Base-by-base conservation (phyloP, 2,113 vertebrate species). In the Clarias magur region DNA sequence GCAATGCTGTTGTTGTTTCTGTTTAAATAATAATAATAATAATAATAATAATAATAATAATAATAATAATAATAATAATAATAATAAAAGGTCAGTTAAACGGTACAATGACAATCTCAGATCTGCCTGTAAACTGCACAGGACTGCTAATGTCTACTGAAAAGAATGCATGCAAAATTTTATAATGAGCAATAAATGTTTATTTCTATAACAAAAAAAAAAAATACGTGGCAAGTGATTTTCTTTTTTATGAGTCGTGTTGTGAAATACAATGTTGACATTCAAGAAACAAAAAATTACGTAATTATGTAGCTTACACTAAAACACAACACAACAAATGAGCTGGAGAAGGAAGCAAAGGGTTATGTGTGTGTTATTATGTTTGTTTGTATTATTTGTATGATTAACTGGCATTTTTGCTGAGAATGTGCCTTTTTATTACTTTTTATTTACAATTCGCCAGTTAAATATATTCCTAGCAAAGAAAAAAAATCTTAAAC, bases 101-200 rank as follows among this genome's bases (percentile, higher is more conserved):
- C 21, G 48, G 84, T 57, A 57, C 48, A 23, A 53, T 53, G 83
- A 78, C 68, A 60, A 68, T 54, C 84, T 83, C 53, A 70, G 12
- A 65, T 78, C 80, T 57, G 75, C 62, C 34, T 83, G 85, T 88
- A 82, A 90, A 88, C 83, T 89, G 87, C 82, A 89, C 72, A 88
- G 60, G 76, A 83, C 57, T 89, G 79, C 79, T 72, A 16, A 88
- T 56, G 78, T 76, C 86, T 89, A 80, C 84, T 86, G 75, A 88
- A 63, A 25, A 89, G 67, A 88, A 83, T 89, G 86, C 89, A 89
- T 88, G 89, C 73, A 3, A 42, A 34, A 60, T 89, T 85, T 76
- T 59, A 53, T 85, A 85, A 72, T 86, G 86, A 83, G 79, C 72
- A 89, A 89, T 84, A 88, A 86, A 89, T 34, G 0, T 70, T 62